These are phyloP conservation scores for Acomys russatus DNA, from an alignment of 2,797 vertebrate genomes.

Conservation along the genomic window DNA sequence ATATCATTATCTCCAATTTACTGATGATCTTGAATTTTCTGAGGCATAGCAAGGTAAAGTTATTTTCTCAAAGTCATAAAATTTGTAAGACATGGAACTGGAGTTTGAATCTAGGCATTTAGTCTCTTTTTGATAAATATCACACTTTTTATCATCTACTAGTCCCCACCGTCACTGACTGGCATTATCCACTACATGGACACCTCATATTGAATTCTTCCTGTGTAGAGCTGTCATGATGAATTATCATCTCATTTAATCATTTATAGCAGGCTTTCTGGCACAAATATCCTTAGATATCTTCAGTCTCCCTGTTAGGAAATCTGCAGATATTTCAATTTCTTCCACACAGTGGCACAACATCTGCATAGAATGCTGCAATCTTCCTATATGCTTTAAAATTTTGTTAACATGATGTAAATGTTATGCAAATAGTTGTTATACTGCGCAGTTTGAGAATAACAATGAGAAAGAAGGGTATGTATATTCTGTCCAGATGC, in stretches of 20 bases:
- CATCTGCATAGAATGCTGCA: neutral
- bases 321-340: neutral
- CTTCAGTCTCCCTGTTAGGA: neutral
- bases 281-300: neutral
- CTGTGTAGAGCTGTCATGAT: neutral
- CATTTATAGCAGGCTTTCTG: neutral
- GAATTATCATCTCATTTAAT: neutral
- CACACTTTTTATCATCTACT: neutral
- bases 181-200: neutral
- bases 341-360: neutral
- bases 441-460: neutral
- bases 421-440: neutral
- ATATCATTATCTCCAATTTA: slow-evolving; percentile 46
- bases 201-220: neutral
- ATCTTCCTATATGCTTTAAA: neutral
- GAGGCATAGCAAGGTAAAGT: slow-evolving; percentile 5
- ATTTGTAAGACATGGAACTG: slow-evolving; percentile 27
- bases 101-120: slow-evolving; percentile 19
- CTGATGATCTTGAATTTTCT: slow-evolving; percentile 42
- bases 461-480: neutral
- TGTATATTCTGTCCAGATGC: neutral
- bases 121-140: neutral
- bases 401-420: neutral
- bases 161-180: neutral
- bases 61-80: slow-evolving; percentile 51